Conservation (phyloP, 2,113 vertebrate genomes). For the Brachyhypopomus gauderio region DNA sequence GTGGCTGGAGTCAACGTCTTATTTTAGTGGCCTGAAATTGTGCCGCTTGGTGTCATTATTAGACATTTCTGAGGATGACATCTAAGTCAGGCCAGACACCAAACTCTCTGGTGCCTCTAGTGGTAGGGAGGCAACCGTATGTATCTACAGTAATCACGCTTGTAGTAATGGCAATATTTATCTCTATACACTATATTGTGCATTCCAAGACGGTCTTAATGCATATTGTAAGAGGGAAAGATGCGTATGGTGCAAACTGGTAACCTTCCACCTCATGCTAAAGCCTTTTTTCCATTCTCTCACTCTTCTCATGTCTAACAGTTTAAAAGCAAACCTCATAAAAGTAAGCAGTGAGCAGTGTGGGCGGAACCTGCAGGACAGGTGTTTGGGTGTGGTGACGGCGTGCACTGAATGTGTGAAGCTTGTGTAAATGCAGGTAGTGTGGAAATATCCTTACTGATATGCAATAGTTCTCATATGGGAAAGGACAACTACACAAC, state of each 20-base stretch:
- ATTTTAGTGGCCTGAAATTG: constrained; percentile 41
- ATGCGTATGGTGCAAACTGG: constrained; percentile 62
- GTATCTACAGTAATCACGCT: constrained; percentile 80
- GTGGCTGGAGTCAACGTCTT: constrained; percentile 39
- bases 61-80: background rate
- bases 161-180: constrained; percentile 80
- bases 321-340: constrained; percentile 47
- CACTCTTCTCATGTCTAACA: constrained; percentile 53
- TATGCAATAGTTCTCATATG: constrained; percentile 48
- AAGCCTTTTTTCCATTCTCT: constrained; percentile 61
- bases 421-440: constrained; percentile 21
- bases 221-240: constrained; percentile 66
- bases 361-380: constrained; percentile 74
- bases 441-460: constrained; percentile 36
- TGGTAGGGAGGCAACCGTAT: constrained; percentile 74
- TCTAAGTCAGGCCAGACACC: constrained; percentile 31
- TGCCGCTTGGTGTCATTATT: constrained; percentile 33
- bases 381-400: constrained; percentile 58
- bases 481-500: constrained; percentile 61
- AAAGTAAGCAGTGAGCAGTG: constrained; percentile 29
- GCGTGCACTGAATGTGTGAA: constrained; percentile 36
- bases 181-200: constrained; percentile 75
- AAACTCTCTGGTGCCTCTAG: constrained; percentile 67
- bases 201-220: constrained; percentile 78
- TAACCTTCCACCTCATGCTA: constrained; percentile 66